Evolutionary conservation across 2,797 vertebrate genomes (phyloP).

Genomic region (Bovichtus diacanthus): DNA sequence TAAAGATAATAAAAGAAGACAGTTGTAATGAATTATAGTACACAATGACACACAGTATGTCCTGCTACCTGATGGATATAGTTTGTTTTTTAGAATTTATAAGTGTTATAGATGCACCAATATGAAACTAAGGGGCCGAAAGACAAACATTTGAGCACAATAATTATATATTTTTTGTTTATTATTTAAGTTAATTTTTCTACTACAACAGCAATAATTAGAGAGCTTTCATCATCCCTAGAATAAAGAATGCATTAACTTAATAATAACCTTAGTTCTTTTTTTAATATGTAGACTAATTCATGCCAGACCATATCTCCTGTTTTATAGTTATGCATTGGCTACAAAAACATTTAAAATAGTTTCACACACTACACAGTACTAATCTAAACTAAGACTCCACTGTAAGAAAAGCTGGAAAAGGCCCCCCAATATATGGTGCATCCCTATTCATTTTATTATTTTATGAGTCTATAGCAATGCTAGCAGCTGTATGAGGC

Average conservation of each 20-base stretch:
- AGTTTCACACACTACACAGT: not conserved
- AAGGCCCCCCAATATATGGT: not conserved
- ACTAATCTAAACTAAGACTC: not conserved
- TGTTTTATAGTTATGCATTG: not conserved
- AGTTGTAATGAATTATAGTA: not conserved
- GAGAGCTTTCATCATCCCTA: not conserved
- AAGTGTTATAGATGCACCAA: not conserved
- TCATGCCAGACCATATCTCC: not conserved
- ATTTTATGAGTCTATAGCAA: not conserved
- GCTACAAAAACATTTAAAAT: not conserved
- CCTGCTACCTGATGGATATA: not conserved
- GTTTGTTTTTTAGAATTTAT: not conserved
- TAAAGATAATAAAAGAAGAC: conserved; percentile 52
- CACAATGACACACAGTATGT: not conserved
- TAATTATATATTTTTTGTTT: not conserved
- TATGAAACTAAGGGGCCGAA: not conserved
- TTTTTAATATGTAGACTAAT: not conserved
- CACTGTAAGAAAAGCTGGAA: not conserved
- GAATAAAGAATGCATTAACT: not conserved
- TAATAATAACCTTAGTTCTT: not conserved
- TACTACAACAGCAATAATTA: not conserved
- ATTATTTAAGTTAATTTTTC: not conserved
- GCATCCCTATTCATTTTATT: not conserved
- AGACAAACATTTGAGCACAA: not conserved
- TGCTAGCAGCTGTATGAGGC: not conserved